These are phyloP conservation scores for Benthosema pterotum DNA, from an alignment of 2,797 vertebrate species.

Conservation along the genomic window DNA sequence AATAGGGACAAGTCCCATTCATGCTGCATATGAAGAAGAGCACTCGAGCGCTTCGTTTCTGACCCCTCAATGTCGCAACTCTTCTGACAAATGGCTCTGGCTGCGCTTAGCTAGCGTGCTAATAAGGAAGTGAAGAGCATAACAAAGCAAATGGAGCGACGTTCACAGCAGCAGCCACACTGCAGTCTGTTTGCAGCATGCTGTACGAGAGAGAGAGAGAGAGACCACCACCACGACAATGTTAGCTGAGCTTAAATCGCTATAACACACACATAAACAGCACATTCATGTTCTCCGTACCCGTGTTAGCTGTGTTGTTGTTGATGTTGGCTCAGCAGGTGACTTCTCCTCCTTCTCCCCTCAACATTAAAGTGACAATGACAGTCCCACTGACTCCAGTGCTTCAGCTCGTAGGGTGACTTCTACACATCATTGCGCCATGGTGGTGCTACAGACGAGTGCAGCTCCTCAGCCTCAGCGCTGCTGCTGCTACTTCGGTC, in stretches of 20 bases:
- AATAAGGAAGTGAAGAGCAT: slow-evolving; percentile 64
- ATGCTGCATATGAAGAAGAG: too few species aligned
- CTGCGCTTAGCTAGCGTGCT: slow-evolving; percentile 36
- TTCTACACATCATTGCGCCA: slow-evolving; percentile 37
- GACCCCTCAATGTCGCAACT: too few species aligned
- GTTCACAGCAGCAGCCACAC: too few species aligned
- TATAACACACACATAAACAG: neutral
- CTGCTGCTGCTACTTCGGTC: slow-evolving; percentile 19
- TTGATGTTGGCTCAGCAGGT: neutral
- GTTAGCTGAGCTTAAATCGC: neutral
- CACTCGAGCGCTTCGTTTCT: too few species aligned
- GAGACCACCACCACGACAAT: neutral
- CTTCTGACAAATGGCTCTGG: too few species aligned
- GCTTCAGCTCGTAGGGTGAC: slow-evolving; percentile 29
- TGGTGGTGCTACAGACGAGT: too few species aligned
- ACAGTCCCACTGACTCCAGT: slow-evolving; percentile 15
- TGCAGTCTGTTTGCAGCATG: too few species aligned
- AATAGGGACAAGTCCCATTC: too few species aligned
- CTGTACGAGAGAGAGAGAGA: neutral
- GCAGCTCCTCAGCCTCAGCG: too few species aligned
- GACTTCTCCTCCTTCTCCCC: slow-evolving; percentile 7
- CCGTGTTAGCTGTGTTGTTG: slow-evolving; percentile 18
- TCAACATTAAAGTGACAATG: slow-evolving; percentile 42
- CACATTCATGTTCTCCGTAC: slow-evolving; percentile 24
- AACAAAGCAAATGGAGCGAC: slow-evolving; percentile 45